Conservation (phyloP, 1,140 invertebrate species). For the Drosophila truncata region DNA sequence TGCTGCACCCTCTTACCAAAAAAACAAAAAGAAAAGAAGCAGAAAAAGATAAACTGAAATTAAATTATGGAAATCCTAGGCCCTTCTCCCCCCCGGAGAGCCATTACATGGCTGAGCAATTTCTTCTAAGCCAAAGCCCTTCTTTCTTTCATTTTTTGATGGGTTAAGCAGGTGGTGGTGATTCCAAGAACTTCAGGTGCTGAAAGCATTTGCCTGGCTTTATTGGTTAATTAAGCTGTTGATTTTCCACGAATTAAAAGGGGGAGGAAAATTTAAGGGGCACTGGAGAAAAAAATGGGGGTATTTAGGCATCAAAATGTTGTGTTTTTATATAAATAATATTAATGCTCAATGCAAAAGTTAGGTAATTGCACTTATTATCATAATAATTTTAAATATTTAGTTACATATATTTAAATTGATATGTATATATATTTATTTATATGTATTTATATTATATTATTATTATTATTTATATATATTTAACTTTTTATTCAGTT, state of each 20-base stretch:
- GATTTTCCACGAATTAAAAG: conserved; percentile 29
- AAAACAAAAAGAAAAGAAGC: not conserved
- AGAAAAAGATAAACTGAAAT: conserved; percentile 6
- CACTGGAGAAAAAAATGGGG: conserved; percentile 2
- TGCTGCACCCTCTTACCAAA: not conserved
- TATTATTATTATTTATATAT: too few relatives aligned
- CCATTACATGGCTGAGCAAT: conserved; percentile 54
- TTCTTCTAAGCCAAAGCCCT: conserved; percentile 1
- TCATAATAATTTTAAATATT: too few relatives aligned
- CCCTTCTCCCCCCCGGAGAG: conserved; percentile 11
- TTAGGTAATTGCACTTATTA: not conserved
- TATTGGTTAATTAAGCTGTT: conserved; percentile 68
- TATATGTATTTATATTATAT: not conserved
- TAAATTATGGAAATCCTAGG: conserved; percentile 47
- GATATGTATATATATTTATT: not conserved
- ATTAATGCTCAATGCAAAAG: not conserved
- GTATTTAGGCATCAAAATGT: not conserved
- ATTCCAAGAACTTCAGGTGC: conserved; percentile 53
- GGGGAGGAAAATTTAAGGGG: not conserved
- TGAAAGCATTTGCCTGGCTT: conserved; percentile 52
- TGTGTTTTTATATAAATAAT: not conserved
- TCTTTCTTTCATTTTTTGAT: not conserved
- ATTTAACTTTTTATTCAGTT: not conserved
- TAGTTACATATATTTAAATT: too few relatives aligned
- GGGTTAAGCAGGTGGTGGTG: conserved; percentile 17